phyloP scores from a whole-genome alignment of 2,113 vertebrate genomes.

The Oncorhynchus gorbuscha region DNA sequence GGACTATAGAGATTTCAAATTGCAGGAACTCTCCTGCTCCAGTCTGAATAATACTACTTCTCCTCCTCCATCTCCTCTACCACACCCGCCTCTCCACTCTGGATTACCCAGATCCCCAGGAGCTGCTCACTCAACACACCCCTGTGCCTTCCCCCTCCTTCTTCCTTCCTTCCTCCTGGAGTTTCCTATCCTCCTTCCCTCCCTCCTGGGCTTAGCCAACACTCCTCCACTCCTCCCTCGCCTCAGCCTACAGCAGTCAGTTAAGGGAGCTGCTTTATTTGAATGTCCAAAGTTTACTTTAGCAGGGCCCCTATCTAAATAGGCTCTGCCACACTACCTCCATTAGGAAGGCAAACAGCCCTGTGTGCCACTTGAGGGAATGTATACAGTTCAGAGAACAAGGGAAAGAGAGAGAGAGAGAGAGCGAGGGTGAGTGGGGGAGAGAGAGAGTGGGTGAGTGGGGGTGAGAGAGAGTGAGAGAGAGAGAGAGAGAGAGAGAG shows the following conservation, averaged over 20 bases:
- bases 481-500: accelerated
- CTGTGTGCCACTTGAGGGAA: constrained; percentile 75
- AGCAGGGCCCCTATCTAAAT: constrained; percentile 77
- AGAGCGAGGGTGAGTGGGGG: no score
- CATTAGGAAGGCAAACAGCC: constrained; percentile 87
- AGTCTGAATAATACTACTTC: background rate
- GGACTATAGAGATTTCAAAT: no score
- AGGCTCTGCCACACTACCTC: constrained; percentile 76
- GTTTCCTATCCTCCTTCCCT: constrained; percentile 11
- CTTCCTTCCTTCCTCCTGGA: background rate
- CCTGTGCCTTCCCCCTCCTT: constrained; percentile 22
- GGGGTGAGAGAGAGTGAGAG: accelerated
- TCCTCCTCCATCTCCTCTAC: constrained; percentile 26
- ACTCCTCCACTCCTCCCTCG: background rate
- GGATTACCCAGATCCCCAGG: constrained; percentile 58
- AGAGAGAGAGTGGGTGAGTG: no score
- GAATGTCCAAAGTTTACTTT: constrained; percentile 86
- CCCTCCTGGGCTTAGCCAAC: background rate
- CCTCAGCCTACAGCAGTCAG: background rate
- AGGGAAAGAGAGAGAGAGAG: background rate
- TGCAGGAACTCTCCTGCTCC: no score
- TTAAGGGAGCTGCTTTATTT: constrained; percentile 82
- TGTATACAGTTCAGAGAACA: constrained; percentile 60
- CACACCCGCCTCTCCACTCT: constrained; percentile 44
- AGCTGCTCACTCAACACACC: constrained; percentile 53